phyloP scores from a whole-genome alignment of 1,140 invertebrate genomes.

The Agrilus planipennis region DNA sequence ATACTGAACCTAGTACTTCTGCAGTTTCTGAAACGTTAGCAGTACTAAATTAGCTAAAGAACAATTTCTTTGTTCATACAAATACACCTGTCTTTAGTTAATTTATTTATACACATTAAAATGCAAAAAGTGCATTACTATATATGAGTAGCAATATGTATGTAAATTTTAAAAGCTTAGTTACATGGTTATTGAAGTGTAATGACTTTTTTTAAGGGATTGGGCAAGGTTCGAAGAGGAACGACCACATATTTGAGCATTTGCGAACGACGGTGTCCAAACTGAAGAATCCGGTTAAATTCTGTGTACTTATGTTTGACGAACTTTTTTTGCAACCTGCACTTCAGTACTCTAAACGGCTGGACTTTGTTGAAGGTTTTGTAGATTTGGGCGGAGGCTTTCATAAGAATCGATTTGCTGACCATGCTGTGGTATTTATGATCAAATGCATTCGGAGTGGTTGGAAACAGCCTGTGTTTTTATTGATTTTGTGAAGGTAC shows the following conservation, averaged over 20 bases:
- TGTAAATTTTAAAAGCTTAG: too few species aligned
- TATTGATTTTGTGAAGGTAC: not conserved
- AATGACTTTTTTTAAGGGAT: too few species aligned
- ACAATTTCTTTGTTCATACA: too few species aligned
- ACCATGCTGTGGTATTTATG: conserved; percentile 22
- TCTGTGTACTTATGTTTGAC: conserved; percentile 13
- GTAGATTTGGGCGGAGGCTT: conserved; percentile 14
- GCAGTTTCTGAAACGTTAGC: too few species aligned
- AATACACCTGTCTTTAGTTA: too few species aligned
- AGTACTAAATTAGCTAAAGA: too few species aligned
- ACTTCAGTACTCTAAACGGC: conserved; percentile 9
- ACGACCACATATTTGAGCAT: conserved; percentile 12
- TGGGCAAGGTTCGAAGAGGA: too few species aligned
- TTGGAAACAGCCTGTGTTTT: not conserved
- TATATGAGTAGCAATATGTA: too few species aligned
- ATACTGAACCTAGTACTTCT: too few species aligned
- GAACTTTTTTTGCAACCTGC: conserved; percentile 11
- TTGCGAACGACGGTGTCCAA: not conserved
- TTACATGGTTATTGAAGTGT: too few species aligned
- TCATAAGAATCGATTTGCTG: conserved; percentile 10
- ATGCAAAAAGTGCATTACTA: too few species aligned
- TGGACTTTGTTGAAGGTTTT: conserved; percentile 15
- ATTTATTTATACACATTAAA: too few species aligned
- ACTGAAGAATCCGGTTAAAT: conserved; percentile 3
- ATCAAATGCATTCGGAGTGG: conserved; percentile 10